Percentiles rank a stretch among this genome's conserved stretches.
Evolutionary conservation across 2,113 vertebrate species (phyloP).

Genomic region (Orcinus orca): DNA sequence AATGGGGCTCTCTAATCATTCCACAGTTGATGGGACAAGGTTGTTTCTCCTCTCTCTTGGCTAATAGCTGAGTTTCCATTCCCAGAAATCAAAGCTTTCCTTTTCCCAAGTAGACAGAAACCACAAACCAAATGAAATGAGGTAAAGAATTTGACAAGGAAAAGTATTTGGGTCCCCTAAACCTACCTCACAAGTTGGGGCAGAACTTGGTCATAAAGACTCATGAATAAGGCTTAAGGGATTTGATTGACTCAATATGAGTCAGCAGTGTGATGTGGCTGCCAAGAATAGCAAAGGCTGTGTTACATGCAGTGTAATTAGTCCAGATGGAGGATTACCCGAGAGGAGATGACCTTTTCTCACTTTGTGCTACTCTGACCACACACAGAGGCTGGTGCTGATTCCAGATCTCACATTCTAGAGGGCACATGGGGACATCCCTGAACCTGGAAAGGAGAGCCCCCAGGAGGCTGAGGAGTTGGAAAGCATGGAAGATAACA

Average conservation of each 20-base stretch:
- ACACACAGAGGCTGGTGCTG: background rate
- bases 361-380: background rate
- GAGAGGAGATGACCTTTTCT: background rate
- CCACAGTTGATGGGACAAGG: background rate
- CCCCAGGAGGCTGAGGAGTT: background rate
- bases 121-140: background rate
- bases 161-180: background rate
- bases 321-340: background rate
- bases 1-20: background rate
- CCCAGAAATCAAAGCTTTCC: background rate
- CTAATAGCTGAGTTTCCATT: background rate
- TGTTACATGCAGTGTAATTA: background rate
- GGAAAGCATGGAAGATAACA: background rate
- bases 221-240: constrained; percentile 24
- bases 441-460: background rate
- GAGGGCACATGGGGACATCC: accelerated
- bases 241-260: constrained; percentile 11
- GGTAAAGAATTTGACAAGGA: background rate
- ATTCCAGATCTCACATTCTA: background rate
- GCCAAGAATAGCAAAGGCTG: constrained; percentile 35
- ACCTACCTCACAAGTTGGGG: background rate
- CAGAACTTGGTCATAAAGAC: background rate
- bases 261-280: constrained; percentile 3
- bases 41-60: background rate
- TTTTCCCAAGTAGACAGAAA: background rate